Percentiles rank a stretch among this genome's conserved stretches.
phyloP scores from a whole-genome alignment of 2,888 invertebrate species.

The Campopleginae sp. region DNA sequence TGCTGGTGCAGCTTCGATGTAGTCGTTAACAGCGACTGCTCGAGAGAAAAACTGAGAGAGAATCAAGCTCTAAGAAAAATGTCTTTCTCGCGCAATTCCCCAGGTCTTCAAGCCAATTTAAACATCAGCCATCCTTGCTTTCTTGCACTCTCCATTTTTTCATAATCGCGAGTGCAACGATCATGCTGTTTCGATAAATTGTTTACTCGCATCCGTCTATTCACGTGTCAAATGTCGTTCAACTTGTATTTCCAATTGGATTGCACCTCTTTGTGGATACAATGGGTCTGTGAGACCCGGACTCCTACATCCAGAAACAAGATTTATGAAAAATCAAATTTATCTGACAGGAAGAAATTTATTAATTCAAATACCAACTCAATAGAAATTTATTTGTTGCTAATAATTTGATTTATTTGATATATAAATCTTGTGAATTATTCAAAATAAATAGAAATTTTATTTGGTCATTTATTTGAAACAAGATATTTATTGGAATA shows the following conservation, averaged over 20 bases:
- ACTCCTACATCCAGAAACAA: too few species aligned
- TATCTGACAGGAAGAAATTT: too few species aligned
- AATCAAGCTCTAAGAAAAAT: slow-evolving; percentile 55
- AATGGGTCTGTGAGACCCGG: neutral
- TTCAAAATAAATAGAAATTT: too few species aligned
- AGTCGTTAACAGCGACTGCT: slow-evolving; percentile 21
- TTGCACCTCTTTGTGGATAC: neutral
- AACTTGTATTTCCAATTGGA: neutral
- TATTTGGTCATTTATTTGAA: too few species aligned
- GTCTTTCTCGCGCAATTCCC: slow-evolving; percentile 49
- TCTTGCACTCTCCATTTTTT: slow-evolving; percentile 54
- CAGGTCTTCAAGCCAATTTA: slow-evolving; percentile 50
- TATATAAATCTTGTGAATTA: too few species aligned
- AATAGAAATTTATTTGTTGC: too few species aligned
- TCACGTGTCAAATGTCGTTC: neutral
- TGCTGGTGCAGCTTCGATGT: slow-evolving; percentile 33
- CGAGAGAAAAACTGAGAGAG: slow-evolving; percentile 32
- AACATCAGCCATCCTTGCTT: slow-evolving; percentile 21
- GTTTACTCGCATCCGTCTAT: neutral
- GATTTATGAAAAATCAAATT: too few species aligned
- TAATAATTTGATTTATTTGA: too few species aligned
- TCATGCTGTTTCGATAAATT: slow-evolving; percentile 25
- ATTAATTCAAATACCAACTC: too few species aligned
- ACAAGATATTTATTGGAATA: too few species aligned
- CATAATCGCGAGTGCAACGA: slow-evolving; percentile 51